phyloP scores from a whole-genome alignment of 1,140 invertebrate genomes.

The Sitobion miscanthi region DNA sequence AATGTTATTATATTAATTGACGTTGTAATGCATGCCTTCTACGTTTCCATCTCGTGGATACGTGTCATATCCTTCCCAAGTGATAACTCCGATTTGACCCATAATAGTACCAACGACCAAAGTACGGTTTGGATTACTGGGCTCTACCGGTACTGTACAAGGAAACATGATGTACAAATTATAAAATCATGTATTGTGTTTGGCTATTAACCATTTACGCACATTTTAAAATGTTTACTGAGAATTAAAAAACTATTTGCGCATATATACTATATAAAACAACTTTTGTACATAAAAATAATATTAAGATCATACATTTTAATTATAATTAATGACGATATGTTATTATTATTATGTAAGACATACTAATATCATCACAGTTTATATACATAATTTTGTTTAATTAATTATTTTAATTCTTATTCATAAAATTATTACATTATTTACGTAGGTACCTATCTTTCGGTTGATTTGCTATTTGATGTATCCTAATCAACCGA shows the following conservation, averaged over 20 bases:
- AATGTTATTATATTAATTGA: background rate
- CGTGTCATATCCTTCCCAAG: conserved; percentile 27
- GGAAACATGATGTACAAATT: background rate
- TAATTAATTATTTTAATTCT: too few relatives aligned
- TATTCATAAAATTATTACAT: too few relatives aligned
- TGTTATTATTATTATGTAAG: too few relatives aligned
- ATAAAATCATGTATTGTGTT: background rate
- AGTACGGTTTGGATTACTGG: background rate
- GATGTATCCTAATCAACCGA: too few relatives aligned
- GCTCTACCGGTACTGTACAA: background rate
- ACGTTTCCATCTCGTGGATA: background rate
- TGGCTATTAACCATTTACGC: background rate
- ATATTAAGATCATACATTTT: background rate
- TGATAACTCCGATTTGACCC: conserved; percentile 33
- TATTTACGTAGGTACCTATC: too few relatives aligned
- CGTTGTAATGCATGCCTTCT: conserved; percentile 6
- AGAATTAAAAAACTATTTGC: background rate
- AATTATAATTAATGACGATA: too few relatives aligned
- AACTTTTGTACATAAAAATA: background rate
- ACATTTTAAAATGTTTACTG: background rate
- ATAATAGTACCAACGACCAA: conserved; percentile 26
- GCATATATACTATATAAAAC: background rate
- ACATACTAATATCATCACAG: too few relatives aligned
- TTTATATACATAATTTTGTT: too few relatives aligned
- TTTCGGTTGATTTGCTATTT: too few relatives aligned